phyloP scores from a whole-genome alignment of 2,888 invertebrate species.

The Caenorhabditis afra region DNA sequence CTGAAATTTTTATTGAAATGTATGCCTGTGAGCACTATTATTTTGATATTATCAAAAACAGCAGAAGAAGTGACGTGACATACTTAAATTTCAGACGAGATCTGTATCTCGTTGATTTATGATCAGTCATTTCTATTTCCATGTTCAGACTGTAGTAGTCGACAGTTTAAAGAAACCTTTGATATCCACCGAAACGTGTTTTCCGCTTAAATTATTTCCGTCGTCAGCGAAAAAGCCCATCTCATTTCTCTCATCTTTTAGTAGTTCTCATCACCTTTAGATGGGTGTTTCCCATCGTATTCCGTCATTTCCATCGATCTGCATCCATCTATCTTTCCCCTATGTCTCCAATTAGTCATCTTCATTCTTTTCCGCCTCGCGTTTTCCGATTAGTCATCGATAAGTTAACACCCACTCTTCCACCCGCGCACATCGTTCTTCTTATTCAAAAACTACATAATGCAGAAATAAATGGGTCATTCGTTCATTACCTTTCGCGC shows the following conservation, averaged over 20 bases:
- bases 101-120: neutral
- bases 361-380: neutral
- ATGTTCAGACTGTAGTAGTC: too few species aligned
- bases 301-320: constrained; percentile 22
- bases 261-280: constrained; percentile 11
- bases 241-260: neutral
- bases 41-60: too few species aligned
- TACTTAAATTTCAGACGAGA: too few species aligned
- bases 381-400: constrained; percentile 53
- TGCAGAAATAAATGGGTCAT: constrained; percentile 45
- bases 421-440: constrained; percentile 26
- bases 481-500: constrained; percentile 48
- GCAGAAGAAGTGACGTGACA: too few species aligned
- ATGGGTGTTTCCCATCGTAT: constrained; percentile 32
- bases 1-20: too few species aligned
- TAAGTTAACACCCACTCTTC: constrained; percentile 51
- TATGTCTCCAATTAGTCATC: constrained; percentile 46
- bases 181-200: neutral
- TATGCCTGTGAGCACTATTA: too few species aligned
- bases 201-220: neutral
- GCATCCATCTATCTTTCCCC: neutral
- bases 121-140: neutral
- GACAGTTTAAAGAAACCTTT: neutral
- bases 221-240: neutral
- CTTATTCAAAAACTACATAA: constrained; percentile 40